Evolutionary conservation across 2,113 vertebrate genomes (phyloP), one percentile per base, ranked within the genome.

Genomic region (Gambusia affinis): DNA sequence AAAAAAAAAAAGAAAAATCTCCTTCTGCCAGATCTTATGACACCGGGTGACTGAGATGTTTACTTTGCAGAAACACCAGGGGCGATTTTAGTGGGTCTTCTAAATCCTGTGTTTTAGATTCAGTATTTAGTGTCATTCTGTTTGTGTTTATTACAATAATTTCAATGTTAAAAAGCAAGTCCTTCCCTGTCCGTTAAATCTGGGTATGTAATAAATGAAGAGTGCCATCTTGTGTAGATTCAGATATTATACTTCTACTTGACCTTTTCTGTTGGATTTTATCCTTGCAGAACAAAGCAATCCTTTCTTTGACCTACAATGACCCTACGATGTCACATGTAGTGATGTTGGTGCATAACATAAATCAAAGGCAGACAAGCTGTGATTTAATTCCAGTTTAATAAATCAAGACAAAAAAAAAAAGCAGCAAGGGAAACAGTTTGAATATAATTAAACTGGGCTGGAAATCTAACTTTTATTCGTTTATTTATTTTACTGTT

Each of bases 301-400:
- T 8, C 51, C 22, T 10, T 8, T 54, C 22, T 22, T 22, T 54
- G 51, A 24, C 17, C 17, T 19, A 8, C 5, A 22, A 4, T 15
- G 42, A 17, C 14, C 14, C 42, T 44, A 10, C 10, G 2, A 22
- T 17, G 17, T 57, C 24, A n/a, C 51, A 10, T 57, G 51, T 57
- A 22, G 10, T 57, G 10, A 7, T 57, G 51, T 2, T 19, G 44
- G 44, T 7, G 39, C 29, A 4, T 33, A 3, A 14, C 73, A 64
- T 62, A 66, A 87, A 87, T 74, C 83, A 89, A 24, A 29, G 77
- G 19, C 54, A 72, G 64, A 65, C 64, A 73, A 57, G 69, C 39
- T 31, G 69, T 79, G 72, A 70, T 80, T 51, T 51, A 78, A 76
- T 75, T 76, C 72, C 27, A 67, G 6, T 89, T 89, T 89, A 86